Base-by-base conservation (phyloP, 1,140 invertebrate species). In the Vanessa atalanta region DNA sequence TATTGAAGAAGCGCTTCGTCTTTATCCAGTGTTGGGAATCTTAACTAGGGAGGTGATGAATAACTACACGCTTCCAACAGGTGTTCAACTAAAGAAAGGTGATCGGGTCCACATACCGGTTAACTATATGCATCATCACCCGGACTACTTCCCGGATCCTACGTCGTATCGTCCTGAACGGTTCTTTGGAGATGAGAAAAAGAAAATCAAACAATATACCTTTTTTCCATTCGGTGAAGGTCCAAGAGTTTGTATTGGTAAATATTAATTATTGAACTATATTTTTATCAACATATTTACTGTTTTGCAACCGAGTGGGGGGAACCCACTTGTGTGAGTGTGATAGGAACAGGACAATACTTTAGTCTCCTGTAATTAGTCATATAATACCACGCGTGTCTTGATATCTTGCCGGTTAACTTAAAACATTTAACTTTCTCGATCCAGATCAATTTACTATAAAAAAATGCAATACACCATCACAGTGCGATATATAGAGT, bases 161-260 rank as follows among this genome's bases (percentile, higher is more conserved):
- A 84, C 93, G 16, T 77, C 70, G 15, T 94, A 88, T 69, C 75
- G 86, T 60, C 93, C 93, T 3, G 93, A 93, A 65, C 80, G 93
- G 23, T 94, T 93, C 65, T 74, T 81, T 7, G 65, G 68, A 2
- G 79, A 90, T 48, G 88, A 83, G 73, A 90, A 77, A 50, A 83
- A 76, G 53, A 77, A 81, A 14, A 77, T 93, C 74, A 87, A 89
- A 73, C 80, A 86, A 0, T 93, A 90, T 20, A 77, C 87, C 7
- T 94, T 93, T 74, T 61, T 94, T 60, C 90, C 93, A 4, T 95
- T 95, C 81, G 94, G 94, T 11, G 94, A 94, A 70, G 94, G 94
- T 9, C 88, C 90, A 3, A 82, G 94, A 60, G 93, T 94, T 73
- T 95, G 94, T 77, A 94, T 95, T 70, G 94, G 93, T 94, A 80